Percentiles rank a stretch among this genome's conserved stretches.
phyloP scores from a whole-genome alignment of 2,888 invertebrate genomes.

The Mycalesis mineus region DNA sequence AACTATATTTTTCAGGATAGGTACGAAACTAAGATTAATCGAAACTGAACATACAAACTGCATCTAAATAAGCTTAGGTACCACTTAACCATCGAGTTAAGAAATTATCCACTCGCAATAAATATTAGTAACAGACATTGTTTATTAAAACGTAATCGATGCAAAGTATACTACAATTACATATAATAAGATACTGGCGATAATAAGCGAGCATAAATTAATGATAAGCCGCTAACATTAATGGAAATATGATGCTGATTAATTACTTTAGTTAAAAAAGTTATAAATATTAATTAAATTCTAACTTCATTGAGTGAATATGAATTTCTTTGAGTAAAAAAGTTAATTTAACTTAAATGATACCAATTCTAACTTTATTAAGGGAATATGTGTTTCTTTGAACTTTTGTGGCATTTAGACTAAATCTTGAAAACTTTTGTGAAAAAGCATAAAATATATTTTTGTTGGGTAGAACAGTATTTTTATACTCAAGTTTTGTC shows the following conservation, averaged over 20 bases:
- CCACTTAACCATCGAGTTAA: no score
- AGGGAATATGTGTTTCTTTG: background rate
- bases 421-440: no score
- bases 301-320: background rate
- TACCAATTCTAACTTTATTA: background rate
- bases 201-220: background rate
- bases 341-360: background rate
- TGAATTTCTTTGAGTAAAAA: background rate
- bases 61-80: no score
- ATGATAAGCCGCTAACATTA: background rate
- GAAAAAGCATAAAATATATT: no score
- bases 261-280: background rate
- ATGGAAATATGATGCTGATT: background rate
- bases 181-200: background rate
- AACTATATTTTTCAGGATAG: no score
- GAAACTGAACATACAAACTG: no score
- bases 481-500: no score
- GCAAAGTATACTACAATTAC: constrained; percentile 6
- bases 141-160: constrained; percentile 3
- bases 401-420: no score
- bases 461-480: no score
- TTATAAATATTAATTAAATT: background rate
- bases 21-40: no score
- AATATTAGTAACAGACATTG: background rate
- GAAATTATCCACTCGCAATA: background rate